A percentile compares a stretch with the other conserved stretches of the same genome.
phyloP scores from a whole-genome alignment of 2,888 invertebrate species.

The Argyresthia goedartella region DNA sequence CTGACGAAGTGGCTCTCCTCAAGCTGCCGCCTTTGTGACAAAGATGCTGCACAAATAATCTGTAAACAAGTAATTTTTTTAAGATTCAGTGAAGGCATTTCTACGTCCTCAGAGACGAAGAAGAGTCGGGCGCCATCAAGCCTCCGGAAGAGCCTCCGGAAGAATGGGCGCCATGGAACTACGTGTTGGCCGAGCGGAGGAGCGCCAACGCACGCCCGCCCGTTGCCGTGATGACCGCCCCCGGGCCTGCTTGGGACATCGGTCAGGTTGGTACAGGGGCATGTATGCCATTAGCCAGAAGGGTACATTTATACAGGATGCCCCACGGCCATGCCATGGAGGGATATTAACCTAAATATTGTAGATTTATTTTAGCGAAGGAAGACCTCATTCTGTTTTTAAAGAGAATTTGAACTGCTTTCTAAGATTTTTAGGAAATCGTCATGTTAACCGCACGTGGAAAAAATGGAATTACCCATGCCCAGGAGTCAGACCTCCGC shows the following conservation, averaged over 20 bases:
- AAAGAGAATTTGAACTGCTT: no score
- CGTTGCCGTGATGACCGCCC: conserved; percentile 35
- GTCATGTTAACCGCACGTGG: no score
- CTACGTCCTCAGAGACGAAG: neutral
- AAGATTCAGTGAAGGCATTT: no score
- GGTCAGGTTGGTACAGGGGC: conserved; percentile 30
- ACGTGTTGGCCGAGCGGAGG: conserved; percentile 34
- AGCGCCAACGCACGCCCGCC: conserved; percentile 54
- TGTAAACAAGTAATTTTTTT: no score
- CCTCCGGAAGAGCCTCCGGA: conserved; percentile 30
- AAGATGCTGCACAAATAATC: no score
- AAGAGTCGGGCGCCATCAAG: neutral
- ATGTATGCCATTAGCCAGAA: neutral
- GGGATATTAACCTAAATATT: neutral
- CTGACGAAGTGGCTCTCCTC: no score
- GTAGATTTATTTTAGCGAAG: neutral
- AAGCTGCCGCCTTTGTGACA: no score
- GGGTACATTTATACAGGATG: neutral
- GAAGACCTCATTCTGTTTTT: neutral
- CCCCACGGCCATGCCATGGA: neutral
- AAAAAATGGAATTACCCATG: no score
- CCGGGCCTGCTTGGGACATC: conserved; percentile 59
- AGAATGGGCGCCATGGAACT: conserved; percentile 55
- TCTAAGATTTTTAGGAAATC: no score
- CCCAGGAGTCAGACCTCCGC: no score